These are phyloP conservation scores for Macrophya alboannulata DNA, from an alignment of 2,888 invertebrate genomes.

Conservation along the genomic window DNA sequence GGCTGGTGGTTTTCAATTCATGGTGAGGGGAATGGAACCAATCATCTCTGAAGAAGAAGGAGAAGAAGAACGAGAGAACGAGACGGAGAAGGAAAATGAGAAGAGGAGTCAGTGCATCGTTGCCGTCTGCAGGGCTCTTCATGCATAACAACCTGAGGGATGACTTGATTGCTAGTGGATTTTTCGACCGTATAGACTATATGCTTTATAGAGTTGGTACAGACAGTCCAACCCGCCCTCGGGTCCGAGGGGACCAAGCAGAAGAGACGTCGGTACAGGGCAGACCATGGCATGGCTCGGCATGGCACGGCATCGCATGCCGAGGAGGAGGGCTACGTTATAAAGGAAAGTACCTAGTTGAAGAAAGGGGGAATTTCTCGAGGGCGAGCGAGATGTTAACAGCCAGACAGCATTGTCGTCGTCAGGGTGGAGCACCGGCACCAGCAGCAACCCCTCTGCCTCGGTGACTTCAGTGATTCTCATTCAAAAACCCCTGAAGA, in stretches of 20 bases:
- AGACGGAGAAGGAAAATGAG: neutral
- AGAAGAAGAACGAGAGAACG: neutral
- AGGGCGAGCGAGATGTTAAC: conserved; percentile 70
- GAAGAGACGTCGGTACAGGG: conserved; percentile 9
- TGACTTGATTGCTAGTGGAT: conserved; percentile 20
- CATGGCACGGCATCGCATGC: neutral
- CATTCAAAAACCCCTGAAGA: conserved; percentile 52
- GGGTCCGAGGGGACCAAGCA: neutral
- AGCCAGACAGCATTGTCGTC: conserved; percentile 71
- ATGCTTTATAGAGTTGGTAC: neutral
- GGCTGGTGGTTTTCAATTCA: neutral
- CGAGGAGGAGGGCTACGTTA: conserved; percentile 58
- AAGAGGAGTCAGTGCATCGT: neutral
- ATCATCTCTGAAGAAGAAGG: conserved; percentile 12
- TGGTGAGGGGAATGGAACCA: neutral
- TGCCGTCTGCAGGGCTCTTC: neutral
- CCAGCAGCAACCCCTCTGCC: conserved; percentile 58
- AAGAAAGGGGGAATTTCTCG: conserved; percentile 65
- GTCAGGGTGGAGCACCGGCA: conserved; percentile 58
- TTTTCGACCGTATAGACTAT: neutral
- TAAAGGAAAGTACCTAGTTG: conserved; percentile 67
- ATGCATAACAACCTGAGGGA: neutral
- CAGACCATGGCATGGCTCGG: neutral
- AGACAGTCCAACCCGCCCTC: neutral
- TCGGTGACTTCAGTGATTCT: conserved; percentile 65